phyloP scores from a whole-genome alignment of 2,113 vertebrate genomes.

The Protobothrops mucrosquamatus region DNA sequence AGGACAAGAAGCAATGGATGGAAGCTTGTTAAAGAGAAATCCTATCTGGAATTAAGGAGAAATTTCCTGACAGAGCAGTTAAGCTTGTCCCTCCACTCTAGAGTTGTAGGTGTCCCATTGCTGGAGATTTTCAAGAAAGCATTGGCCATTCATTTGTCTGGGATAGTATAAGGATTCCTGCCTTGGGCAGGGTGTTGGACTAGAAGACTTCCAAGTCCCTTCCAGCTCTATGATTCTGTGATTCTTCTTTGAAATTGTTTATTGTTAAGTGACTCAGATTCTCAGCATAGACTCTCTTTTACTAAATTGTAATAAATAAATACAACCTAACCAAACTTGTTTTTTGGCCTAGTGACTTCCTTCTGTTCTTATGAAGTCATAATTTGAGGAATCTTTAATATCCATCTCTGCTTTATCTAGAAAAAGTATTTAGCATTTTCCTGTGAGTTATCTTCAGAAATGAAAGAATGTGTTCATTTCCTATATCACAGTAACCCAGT shows the following conservation, averaged over 20 bases:
- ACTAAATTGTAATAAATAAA: not conserved
- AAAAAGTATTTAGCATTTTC: not conserved
- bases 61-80: too few species aligned
- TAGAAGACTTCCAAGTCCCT: too few species aligned
- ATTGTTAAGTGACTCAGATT: not conserved
- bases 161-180: too few species aligned
- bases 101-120: too few species aligned
- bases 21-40: too few species aligned
- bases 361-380: not conserved
- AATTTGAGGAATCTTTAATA: not conserved
- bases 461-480: not conserved
- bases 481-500: not conserved
- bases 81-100: too few species aligned
- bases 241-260: not conserved
- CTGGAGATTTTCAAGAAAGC: too few species aligned
- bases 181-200: too few species aligned
- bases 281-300: not conserved
- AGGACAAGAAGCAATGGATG: too few species aligned
- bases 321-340: not conserved
- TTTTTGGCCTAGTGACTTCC: not conserved
- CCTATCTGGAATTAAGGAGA: too few species aligned
- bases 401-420: not conserved
- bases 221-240: too few species aligned
- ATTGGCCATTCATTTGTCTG: too few species aligned
- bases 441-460: not conserved